Conservation (phyloP, 2,113 vertebrate genomes). For the Psophia crepitans region DNA sequence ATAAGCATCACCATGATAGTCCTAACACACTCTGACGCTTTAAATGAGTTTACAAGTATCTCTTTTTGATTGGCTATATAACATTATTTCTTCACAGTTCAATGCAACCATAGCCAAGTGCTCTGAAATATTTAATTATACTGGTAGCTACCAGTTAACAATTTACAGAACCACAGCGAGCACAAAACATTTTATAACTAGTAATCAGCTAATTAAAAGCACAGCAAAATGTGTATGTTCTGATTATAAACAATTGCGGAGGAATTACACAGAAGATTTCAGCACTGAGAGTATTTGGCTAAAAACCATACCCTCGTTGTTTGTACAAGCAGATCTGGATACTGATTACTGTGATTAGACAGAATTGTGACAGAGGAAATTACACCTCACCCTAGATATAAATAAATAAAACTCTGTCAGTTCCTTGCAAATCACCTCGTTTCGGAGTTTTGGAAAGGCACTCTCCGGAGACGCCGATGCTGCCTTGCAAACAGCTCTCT, state of each 20-base stretch:
- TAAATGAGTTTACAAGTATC: constrained; percentile 84
- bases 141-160: constrained; percentile 78
- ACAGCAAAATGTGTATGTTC: constrained; percentile 65
- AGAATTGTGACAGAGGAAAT: constrained; percentile 41
- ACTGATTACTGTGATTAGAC: constrained; percentile 46
- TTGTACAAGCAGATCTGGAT: constrained; percentile 46
- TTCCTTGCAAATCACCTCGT: neutral
- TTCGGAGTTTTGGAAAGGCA: neutral
- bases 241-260: constrained; percentile 63
- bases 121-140: constrained; percentile 82
- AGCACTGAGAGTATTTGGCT: constrained; percentile 33
- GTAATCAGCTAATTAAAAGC: constrained; percentile 80
- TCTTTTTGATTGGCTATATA: constrained; percentile 84
- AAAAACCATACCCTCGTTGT: constrained; percentile 1
- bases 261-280: constrained; percentile 54
- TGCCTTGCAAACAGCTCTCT: neutral
- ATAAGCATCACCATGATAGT: constrained; percentile 78
- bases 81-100: constrained; percentile 86
- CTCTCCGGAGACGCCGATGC: neutral
- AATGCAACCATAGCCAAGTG: constrained; percentile 77
- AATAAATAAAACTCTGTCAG: constrained; percentile 25
- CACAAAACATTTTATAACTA: constrained; percentile 73
- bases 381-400: neutral
- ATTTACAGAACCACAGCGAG: constrained; percentile 73
- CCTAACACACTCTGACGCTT: constrained; percentile 76